A percentile compares a stretch with the other conserved stretches of the same genome.
phyloP scores from a whole-genome alignment of 2,888 invertebrate genomes.

The Beris morrisii region DNA sequence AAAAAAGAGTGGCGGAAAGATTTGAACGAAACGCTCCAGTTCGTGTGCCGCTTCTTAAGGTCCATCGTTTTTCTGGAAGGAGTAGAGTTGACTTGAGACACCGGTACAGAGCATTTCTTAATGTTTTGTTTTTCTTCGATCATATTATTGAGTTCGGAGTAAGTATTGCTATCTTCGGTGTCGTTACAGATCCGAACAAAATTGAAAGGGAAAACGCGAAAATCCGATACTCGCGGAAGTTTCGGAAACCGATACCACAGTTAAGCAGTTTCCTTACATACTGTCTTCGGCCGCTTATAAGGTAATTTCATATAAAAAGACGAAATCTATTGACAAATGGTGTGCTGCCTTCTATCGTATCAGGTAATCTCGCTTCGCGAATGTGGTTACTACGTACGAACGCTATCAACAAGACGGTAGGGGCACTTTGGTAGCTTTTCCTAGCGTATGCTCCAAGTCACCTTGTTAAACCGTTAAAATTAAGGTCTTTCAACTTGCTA shows the following conservation, averaged over 20 bases:
- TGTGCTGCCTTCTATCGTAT: conserved; percentile 29
- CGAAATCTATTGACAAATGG: conserved; percentile 37
- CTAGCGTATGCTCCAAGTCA: conserved; percentile 20
- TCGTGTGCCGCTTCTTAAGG: conserved; percentile 30
- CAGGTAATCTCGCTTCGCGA: conserved; percentile 29
- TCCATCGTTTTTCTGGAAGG: neutral
- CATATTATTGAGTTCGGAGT: no score
- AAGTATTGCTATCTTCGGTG: neutral
- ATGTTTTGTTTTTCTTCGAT: no score
- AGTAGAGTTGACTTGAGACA: no score
- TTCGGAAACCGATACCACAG: conserved; percentile 42
- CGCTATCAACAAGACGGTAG: neutral
- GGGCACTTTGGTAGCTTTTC: conserved; percentile 14
- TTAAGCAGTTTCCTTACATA: conserved; percentile 43
- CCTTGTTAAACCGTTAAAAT: conserved; percentile 26
- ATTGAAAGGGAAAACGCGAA: conserved; percentile 38
- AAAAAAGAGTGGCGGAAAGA: neutral
- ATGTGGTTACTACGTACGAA: neutral
- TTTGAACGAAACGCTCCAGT: conserved; percentile 32
- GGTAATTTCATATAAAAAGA: conserved; percentile 35
- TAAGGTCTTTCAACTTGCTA: conserved; percentile 36
- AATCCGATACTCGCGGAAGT: conserved; percentile 43
- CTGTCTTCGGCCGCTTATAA: conserved; percentile 34
- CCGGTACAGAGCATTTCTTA: no score
- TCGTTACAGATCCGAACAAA: conserved; percentile 19